Evolutionary conservation across 2,888 invertebrate species (phyloP).

Genomic region (Cremastobaeus sp.): DNA sequence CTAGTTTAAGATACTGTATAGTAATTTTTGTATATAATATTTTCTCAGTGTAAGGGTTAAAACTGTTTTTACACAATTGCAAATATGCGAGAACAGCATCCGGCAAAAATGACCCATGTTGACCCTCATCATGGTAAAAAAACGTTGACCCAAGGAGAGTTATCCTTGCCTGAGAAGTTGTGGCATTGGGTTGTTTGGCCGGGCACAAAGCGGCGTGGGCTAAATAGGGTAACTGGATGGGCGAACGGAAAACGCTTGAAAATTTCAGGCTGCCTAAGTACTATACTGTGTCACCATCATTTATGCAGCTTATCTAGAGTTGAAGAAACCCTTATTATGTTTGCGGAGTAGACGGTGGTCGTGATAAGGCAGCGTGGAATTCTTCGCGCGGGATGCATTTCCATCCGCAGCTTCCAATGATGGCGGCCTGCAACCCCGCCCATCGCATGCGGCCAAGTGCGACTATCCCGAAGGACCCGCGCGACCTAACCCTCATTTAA

Average conservation of each 20-base stretch:
- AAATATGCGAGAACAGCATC: no score
- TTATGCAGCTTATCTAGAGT: conserved; percentile 55
- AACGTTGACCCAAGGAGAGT: no score
- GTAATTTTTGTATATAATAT: no score
- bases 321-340: conserved; percentile 54
- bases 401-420: conserved; percentile 73
- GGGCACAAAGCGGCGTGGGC: no score
- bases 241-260: conserved; percentile 25
- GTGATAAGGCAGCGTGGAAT: conserved; percentile 55
- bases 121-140: no score
- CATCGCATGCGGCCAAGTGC: conserved; percentile 61
- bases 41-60: no score
- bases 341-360: conserved; percentile 47
- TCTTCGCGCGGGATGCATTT: conserved; percentile 62
- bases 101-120: no score
- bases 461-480: conserved; percentile 68
- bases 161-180: no score
- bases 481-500: conserved; percentile 64
- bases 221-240: conserved; percentile 43
- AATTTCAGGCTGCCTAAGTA: conserved; percentile 34
- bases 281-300: conserved; percentile 55
- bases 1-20: no score
- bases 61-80: no score
- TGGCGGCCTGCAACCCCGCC: conserved; percentile 73
- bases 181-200: no score